Evolutionary conservation across 2,888 invertebrate genomes (phyloP).

Genomic region (Anticlea derivata): DNA sequence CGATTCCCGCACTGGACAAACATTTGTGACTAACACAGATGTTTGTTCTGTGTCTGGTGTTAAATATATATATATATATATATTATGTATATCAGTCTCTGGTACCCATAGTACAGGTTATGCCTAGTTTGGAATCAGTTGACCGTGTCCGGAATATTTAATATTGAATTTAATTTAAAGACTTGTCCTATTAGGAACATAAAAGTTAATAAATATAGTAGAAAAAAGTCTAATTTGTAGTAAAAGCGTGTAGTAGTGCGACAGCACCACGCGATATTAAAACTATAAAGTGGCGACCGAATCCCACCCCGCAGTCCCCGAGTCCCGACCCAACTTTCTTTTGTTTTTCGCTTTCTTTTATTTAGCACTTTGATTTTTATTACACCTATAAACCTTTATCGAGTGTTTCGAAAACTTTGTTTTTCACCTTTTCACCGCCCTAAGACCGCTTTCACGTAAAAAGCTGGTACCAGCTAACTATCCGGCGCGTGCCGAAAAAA

Average conservation of each 20-base stretch:
- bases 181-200: no score
- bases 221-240: conserved; percentile 60
- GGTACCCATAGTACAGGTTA: no score
- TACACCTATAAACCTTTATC: conserved; percentile 50
- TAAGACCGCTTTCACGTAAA: conserved; percentile 31
- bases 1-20: no score
- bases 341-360: conserved; percentile 57
- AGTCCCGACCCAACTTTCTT: conserved; percentile 46
- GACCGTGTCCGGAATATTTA: no score
- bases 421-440: conserved; percentile 32
- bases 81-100: no score
- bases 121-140: no score
- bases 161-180: no score
- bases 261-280: conserved; percentile 76
- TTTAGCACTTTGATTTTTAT: conserved; percentile 57
- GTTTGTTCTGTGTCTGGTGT: no score
- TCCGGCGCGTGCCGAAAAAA: background rate
- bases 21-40: no score
- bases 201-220: background rate
- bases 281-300: conserved; percentile 79
- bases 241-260: conserved; percentile 63
- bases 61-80: no score
- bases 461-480: background rate
- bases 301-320: conserved; percentile 48
- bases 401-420: conserved; percentile 46